phyloP scores from a whole-genome alignment of 2,113 vertebrate genomes.

The Martes martes region DNA sequence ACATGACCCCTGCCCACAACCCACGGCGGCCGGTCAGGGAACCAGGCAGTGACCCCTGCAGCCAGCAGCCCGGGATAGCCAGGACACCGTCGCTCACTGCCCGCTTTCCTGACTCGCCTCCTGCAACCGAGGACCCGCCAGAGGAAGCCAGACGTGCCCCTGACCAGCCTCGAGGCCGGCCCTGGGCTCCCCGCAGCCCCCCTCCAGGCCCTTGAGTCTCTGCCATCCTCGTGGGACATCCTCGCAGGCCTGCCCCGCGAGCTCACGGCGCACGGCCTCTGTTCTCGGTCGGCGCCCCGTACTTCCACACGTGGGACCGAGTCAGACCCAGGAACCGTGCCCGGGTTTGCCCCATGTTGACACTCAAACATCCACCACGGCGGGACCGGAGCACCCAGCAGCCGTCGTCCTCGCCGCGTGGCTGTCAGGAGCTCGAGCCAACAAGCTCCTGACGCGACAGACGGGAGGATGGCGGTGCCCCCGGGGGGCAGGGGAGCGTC shows the following conservation, averaged over 20 bases:
- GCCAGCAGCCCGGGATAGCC: not conserved
- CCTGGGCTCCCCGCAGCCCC: not conserved
- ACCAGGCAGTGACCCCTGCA: not conserved
- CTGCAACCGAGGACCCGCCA: not conserved
- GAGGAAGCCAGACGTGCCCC: not conserved
- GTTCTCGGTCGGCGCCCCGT: not conserved
- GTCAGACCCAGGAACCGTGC: not conserved
- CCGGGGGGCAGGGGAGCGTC: not conserved
- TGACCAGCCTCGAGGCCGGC: not conserved
- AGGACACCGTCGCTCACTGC: too few relatives aligned
- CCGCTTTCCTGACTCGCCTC: not conserved
- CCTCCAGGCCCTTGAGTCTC: not conserved
- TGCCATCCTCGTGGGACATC: not conserved
- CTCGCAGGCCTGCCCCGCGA: not conserved
- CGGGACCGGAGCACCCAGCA: not conserved
- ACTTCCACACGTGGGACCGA: not conserved
- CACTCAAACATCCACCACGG: not conserved
- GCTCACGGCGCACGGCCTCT: not conserved
- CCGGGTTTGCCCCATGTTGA: not conserved
- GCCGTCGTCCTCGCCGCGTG: not conserved
- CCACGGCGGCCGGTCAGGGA: not conserved
- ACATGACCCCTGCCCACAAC: not conserved
- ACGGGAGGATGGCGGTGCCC: not conserved
- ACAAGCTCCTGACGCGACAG: not conserved
- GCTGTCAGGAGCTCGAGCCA: not conserved